These are phyloP conservation scores for Heliocidaris erythrogramma DNA, from an alignment of 35 echinoderm and acorn worm species.

Conservation along the genomic window DNA sequence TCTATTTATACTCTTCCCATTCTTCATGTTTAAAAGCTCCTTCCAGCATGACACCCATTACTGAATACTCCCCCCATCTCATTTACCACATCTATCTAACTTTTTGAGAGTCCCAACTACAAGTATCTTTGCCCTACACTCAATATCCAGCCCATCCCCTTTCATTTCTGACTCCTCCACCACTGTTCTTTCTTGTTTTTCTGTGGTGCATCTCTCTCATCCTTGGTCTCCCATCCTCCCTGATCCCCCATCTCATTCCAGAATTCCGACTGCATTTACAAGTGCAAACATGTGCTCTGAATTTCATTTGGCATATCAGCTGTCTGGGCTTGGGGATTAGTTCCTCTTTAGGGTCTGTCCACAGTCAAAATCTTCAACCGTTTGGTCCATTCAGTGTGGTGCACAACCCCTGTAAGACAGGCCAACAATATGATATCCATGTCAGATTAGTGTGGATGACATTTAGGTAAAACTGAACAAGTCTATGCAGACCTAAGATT, in stretches of 20 bases:
- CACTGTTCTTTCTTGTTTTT: neutral
- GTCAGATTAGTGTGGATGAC: neutral
- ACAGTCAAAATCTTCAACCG: neutral
- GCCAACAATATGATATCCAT: neutral
- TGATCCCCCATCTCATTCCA: neutral
- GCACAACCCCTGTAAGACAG: neutral
- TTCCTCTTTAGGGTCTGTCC: neutral
- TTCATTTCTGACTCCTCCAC: neutral
- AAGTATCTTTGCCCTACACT: neutral
- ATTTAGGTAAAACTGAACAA: neutral
- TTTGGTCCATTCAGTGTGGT: neutral
- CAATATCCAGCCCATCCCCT: neutral
- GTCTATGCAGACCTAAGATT: too few species aligned
- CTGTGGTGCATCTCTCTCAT: neutral
- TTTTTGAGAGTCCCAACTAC: neutral
- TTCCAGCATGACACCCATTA: too few species aligned
- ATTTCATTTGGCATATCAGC: conserved; percentile 40
- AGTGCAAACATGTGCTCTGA: conserved; percentile 38
- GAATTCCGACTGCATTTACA: conserved; percentile 21
- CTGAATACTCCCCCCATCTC: too few species aligned
- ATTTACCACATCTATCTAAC: too few species aligned
- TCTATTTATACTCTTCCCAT: too few species aligned
- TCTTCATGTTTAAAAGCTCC: too few species aligned
- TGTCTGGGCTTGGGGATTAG: conserved; percentile 2
- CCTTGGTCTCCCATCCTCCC: neutral